These are phyloP conservation scores for Platysteira castanea DNA, from an alignment of 2,113 vertebrate genomes.

Conservation along the genomic window DNA sequence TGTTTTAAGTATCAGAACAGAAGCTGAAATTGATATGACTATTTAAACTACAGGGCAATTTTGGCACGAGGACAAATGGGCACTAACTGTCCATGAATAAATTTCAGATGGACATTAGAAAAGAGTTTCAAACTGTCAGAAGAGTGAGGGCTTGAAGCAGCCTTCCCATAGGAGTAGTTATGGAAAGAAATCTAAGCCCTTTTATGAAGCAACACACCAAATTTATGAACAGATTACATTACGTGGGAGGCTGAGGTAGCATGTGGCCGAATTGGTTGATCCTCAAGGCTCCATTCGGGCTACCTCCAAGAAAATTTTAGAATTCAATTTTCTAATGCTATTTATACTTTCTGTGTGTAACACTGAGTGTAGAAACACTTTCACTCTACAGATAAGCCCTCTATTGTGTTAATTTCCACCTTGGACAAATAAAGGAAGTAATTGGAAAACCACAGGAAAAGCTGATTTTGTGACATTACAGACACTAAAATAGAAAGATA, in stretches of 20 bases:
- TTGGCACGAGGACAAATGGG: slow-evolving; percentile 4
- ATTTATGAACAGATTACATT: slow-evolving; percentile 29
- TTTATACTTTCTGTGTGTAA: background rate
- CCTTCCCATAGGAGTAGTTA: slow-evolving; percentile 11
- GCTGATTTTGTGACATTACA: background rate
- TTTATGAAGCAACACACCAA: background rate
- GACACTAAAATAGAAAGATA: background rate
- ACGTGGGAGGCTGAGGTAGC: background rate
- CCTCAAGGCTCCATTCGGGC: background rate
- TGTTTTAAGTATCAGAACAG: background rate
- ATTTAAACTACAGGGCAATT: background rate
- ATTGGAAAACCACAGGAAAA: background rate
- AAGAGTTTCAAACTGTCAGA: slow-evolving; percentile 5
- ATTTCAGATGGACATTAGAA: background rate
- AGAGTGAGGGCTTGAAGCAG: background rate
- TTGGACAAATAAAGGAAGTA: background rate
- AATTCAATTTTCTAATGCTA: background rate
- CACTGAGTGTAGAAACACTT: background rate
- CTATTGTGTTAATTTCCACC: background rate
- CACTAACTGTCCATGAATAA: background rate
- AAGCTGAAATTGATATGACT: background rate
- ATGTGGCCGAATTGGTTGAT: background rate
- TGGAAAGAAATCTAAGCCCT: background rate
- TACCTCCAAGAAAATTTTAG: background rate
- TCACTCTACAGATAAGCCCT: background rate